These are phyloP conservation scores for Oceanodroma tethys DNA, from an alignment of 2,113 vertebrate genomes.

Conservation along the genomic window DNA sequence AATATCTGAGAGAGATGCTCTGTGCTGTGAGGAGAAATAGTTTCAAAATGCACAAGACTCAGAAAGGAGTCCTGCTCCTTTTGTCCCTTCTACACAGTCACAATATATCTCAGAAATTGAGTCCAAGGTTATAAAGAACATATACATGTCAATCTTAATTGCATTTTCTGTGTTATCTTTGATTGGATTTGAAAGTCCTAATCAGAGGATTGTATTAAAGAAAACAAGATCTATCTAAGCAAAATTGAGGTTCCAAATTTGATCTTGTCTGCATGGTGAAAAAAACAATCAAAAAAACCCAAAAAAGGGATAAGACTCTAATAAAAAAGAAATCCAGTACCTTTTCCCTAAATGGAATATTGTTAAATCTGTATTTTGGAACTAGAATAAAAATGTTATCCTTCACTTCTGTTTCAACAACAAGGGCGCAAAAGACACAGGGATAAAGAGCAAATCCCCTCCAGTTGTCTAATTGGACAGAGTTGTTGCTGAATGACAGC, in stretches of 20 bases:
- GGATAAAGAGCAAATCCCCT: neutral
- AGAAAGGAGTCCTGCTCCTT: neutral
- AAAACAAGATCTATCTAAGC: neutral
- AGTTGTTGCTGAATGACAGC: neutral
- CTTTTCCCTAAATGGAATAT: neutral
- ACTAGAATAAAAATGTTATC: neutral
- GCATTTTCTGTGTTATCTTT: neutral
- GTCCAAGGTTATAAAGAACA: neutral
- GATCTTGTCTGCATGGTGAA: neutral
- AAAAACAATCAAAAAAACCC: neutral
- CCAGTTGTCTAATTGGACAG: slow-evolving; percentile 27
- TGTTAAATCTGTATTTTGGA: neutral
- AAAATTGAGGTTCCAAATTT: neutral
- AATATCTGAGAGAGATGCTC: neutral
- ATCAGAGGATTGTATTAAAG: neutral
- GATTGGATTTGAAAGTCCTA: neutral
- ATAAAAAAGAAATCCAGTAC: neutral
- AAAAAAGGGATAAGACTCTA: neutral
- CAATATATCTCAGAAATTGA: neutral
- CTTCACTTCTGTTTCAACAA: neutral
- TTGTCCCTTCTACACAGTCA: neutral
- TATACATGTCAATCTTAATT: neutral
- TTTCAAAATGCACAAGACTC: neutral
- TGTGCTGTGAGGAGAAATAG: neutral
- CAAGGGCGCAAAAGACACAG: neutral